These are phyloP conservation scores for Lordiphosa clarofinis DNA, from an alignment of 1,140 invertebrate genomes.

Conservation along the genomic window DNA sequence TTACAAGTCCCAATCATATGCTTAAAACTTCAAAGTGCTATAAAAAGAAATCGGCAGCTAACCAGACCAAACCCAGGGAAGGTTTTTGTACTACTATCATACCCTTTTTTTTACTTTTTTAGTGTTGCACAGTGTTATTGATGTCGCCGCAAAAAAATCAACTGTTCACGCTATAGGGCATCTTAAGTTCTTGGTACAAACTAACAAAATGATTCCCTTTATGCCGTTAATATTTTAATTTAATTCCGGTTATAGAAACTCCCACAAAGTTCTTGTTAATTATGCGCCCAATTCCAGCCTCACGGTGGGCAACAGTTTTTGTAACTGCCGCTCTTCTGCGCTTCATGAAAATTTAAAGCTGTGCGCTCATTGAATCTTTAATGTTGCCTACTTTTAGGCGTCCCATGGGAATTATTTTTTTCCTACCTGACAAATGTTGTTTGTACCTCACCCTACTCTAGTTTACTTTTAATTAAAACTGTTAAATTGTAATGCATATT, in stretches of 20 bases:
- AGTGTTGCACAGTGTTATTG: too few species aligned
- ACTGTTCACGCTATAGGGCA: too few species aligned
- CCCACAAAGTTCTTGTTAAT: constrained; percentile 33
- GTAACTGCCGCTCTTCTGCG: too few species aligned
- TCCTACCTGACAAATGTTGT: too few species aligned
- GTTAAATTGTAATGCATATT: constrained; percentile 23
- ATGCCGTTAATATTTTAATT: constrained; percentile 30
- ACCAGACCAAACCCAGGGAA: too few species aligned
- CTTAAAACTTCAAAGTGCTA: too few species aligned
- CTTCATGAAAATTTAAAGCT: constrained; percentile 1
- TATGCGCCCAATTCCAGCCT: constrained; percentile 12
- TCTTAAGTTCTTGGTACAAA: background rate
- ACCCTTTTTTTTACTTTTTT: too few species aligned
- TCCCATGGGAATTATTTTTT: background rate
- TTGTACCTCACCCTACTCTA: constrained; percentile 1
- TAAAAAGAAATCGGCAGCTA: too few species aligned
- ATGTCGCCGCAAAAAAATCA: too few species aligned
- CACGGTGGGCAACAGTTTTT: background rate
- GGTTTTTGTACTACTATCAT: too few species aligned
- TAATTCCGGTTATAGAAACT: constrained; percentile 20
- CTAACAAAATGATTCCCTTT: background rate
- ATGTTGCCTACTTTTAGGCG: constrained; percentile 38
- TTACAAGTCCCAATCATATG: too few species aligned
- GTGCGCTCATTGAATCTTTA: constrained; percentile 20
- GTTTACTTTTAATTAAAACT: constrained; percentile 58